phyloP scores from a whole-genome alignment of 2,113 vertebrate genomes.

The Chionis minor region DNA sequence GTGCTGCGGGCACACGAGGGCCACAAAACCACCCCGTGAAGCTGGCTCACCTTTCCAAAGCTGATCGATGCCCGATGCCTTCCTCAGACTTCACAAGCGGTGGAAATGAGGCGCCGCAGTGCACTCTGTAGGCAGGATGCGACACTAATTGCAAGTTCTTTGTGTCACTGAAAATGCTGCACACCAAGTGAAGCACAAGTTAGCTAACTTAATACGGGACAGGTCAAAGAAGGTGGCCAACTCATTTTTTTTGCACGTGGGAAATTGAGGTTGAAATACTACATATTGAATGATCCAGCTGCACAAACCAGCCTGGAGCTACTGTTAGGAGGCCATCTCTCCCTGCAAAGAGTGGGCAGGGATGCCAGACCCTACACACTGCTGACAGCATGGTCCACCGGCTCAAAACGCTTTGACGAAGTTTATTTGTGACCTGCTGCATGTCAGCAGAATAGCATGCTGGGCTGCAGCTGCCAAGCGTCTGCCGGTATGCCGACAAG shows the following conservation, averaged over 20 bases:
- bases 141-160: background rate
- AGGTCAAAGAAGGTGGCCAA: background rate
- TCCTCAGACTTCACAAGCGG: background rate
- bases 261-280: background rate
- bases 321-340: background rate
- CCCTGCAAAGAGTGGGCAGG: rapidly evolving
- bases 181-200: background rate
- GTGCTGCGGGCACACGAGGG: background rate
- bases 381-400: rapidly evolving
- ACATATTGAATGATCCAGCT: rapidly evolving
- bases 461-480: background rate
- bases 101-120: rapidly evolving
- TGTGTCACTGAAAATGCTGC: rapidly evolving
- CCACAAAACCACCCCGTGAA: background rate
- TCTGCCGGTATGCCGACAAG: background rate
- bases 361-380: rapidly evolving
- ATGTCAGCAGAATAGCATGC: background rate
- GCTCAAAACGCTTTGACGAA: background rate
- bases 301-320: background rate
- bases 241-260: background rate
- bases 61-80: background rate
- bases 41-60: background rate
- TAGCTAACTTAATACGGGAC: too few relatives aligned
- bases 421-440: background rate
- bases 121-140: background rate